These are phyloP conservation scores for Hesperia comma DNA, from an alignment of 2,888 invertebrate species.

Conservation along the genomic window DNA sequence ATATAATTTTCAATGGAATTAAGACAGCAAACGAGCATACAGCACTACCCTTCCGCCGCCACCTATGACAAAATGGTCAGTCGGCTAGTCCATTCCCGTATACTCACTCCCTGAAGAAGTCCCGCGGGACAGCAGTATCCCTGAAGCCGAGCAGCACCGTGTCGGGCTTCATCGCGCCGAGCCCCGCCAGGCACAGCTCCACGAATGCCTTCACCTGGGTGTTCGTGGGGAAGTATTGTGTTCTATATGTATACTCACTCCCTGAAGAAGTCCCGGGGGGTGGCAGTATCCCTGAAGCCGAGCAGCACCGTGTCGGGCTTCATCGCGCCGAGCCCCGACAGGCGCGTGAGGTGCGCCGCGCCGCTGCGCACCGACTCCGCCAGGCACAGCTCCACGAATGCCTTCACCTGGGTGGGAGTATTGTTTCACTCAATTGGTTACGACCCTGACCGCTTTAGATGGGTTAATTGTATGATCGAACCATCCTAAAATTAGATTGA, in stretches of 20 bases:
- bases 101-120: constrained; percentile 90
- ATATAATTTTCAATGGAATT: too few relatives aligned
- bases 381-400: constrained; percentile 97
- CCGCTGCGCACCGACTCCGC: constrained; percentile 94
- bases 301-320: constrained; percentile 98
- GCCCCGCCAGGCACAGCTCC: constrained; percentile 96
- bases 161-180: constrained; percentile 99
- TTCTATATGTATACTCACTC: constrained; percentile 73
- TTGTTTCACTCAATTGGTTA: too few relatives aligned
- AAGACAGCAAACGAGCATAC: too few relatives aligned
- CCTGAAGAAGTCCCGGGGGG: constrained; percentile 91
- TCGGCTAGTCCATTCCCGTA: too few relatives aligned
- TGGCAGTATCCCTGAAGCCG: constrained; percentile 94
- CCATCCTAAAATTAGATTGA: too few relatives aligned
- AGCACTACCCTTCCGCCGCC: too few relatives aligned
- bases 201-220: constrained; percentile 97
- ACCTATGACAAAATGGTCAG: too few relatives aligned
- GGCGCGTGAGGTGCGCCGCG: constrained; percentile 94
- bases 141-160: constrained; percentile 98
- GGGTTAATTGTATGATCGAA: too few relatives aligned
- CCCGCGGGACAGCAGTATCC: constrained; percentile 89
- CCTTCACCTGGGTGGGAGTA: constrained; percentile 94
- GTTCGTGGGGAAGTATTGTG: too few relatives aligned
- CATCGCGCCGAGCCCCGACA: constrained; percentile 99
- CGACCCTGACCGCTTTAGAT: too few relatives aligned